A percentile compares a stretch with the other conserved stretches of the same genome.
phyloP scores from a whole-genome alignment of 1,140 invertebrate species.

The Venturia canescens region DNA sequence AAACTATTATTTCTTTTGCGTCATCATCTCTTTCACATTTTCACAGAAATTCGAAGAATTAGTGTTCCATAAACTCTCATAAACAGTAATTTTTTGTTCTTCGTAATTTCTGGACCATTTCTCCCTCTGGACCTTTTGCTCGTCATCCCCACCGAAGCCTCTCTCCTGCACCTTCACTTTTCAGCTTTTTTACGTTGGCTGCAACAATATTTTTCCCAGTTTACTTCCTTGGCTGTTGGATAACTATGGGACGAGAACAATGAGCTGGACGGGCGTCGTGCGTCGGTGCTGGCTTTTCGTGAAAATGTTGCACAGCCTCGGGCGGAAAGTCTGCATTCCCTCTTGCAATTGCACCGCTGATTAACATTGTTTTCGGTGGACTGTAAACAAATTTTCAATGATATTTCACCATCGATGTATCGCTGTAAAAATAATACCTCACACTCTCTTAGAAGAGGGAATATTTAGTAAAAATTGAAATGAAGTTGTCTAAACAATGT shows the following conservation, averaged over 20 bases:
- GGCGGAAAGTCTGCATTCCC: conserved; percentile 93
- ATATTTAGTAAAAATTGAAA: too few relatives aligned
- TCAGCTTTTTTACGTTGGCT: neutral
- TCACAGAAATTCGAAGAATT: neutral
- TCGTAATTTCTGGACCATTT: neutral
- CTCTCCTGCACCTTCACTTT: neutral
- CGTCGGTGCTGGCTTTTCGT: conserved; percentile 86
- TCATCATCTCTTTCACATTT: neutral
- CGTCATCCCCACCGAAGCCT: neutral
- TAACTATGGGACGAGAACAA: conserved; percentile 79
- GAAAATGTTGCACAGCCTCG: conserved; percentile 88
- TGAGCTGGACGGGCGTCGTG: conserved; percentile 79
- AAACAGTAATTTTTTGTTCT: conserved; percentile 26
- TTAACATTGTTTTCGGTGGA: conserved; percentile 86
- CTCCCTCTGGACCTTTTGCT: neutral
- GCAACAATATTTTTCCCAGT: neutral
- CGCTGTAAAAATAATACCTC: too few relatives aligned
- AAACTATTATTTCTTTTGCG: neutral
- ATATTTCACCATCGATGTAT: neutral
- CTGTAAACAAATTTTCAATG: conserved; percentile 67
- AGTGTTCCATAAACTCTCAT: conserved; percentile 26
- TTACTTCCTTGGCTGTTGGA: conserved; percentile 89
- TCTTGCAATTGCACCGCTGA: conserved; percentile 87
- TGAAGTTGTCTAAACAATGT: too few relatives aligned
- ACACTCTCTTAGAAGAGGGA: too few relatives aligned